A percentile compares a stretch with the other conserved stretches of the same genome.
Evolutionary conservation across 2,113 vertebrate species (phyloP).

Genomic region (Syrrhaptes paradoxus): DNA sequence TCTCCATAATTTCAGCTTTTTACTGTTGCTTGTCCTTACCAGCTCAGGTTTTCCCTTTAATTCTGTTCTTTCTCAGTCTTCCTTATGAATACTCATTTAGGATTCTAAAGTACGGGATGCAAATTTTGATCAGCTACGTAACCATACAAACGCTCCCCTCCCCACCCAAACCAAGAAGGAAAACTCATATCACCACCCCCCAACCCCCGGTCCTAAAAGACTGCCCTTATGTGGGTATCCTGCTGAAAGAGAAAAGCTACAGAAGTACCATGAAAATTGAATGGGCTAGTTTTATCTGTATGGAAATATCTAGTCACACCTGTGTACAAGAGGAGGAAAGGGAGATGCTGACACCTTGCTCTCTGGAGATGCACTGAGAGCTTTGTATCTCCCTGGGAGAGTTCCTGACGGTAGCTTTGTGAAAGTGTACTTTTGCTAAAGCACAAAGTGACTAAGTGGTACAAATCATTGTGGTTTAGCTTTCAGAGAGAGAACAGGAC

Average conservation of each 20-base stretch:
- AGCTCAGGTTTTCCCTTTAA: background rate
- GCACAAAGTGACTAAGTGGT: background rate
- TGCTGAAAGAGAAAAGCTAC: background rate
- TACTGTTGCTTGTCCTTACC: background rate
- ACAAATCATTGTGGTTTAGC: background rate
- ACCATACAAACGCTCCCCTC: background rate
- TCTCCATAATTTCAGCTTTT: background rate
- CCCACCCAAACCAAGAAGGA: fast-evolving
- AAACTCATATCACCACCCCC: no score
- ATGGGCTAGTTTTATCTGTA: background rate
- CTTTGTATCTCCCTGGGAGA: background rate
- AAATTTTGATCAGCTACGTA: background rate
- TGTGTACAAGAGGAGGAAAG: background rate
- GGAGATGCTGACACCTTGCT: background rate
- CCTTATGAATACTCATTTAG: background rate
- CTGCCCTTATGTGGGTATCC: fast-evolving
- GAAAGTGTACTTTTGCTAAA: background rate
- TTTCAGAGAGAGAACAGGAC: conserved; percentile 12
- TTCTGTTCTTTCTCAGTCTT: background rate
- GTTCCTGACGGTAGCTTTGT: background rate
- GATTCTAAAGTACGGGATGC: background rate
- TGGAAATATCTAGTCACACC: fast-evolving
- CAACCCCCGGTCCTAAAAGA: background rate
- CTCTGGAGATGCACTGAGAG: background rate
- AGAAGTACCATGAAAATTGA: background rate